Evolutionary conservation across 1,140 invertebrate species (phyloP), one percentile per base, ranked within the genome.

Genomic region (Campoletis sonorensis): DNA sequence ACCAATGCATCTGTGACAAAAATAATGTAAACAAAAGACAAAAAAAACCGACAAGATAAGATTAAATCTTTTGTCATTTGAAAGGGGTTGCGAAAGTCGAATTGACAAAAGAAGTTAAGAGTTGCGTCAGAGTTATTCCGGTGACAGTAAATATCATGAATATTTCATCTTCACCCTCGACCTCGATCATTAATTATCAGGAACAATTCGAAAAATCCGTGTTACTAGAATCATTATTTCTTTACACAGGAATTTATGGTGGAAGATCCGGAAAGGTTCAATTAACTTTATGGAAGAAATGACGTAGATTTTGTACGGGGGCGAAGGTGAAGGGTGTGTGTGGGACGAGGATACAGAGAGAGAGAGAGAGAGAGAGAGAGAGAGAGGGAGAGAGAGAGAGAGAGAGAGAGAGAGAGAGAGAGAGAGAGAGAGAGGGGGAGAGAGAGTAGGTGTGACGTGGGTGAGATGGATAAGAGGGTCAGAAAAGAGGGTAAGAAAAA

Each of bases 401-500:
- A n/a, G n/a, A n/a, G n/a, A n/a, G n/a, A n/a, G n/a, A n/a, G n/a
- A n/a, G n/a, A n/a, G n/a, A n/a, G n/a, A n/a, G n/a, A n/a, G n/a
- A n/a, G n/a, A n/a, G n/a, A n/a, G n/a, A n/a, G n/a, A 23, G 26
- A 49, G 16, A 37, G 49, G 58, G 10, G 21, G 67, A 15, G 64
- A 40, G 27, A n/a, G 49, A 26, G 40, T 27, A 70, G 40, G 40
- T 64, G 33, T 67, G 30, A 45, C 23, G 27, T 70, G 51, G 70
- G 45, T n/a, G 58, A 77, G 27, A 13, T 61, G 26, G n/a, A 15
- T 8, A 72, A 58, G 71, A 72, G 79, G 45, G 40, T 79, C 68
- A 68, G 78, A 79, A 79, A 49, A 49, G 23, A 40, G 21, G 33
- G 37, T 45, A 23, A n/a, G 27, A 18, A 23, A 37, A 45, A 15